phyloP scores from a whole-genome alignment of 2,888 invertebrate genomes.

The Sussaba pulchella region DNA sequence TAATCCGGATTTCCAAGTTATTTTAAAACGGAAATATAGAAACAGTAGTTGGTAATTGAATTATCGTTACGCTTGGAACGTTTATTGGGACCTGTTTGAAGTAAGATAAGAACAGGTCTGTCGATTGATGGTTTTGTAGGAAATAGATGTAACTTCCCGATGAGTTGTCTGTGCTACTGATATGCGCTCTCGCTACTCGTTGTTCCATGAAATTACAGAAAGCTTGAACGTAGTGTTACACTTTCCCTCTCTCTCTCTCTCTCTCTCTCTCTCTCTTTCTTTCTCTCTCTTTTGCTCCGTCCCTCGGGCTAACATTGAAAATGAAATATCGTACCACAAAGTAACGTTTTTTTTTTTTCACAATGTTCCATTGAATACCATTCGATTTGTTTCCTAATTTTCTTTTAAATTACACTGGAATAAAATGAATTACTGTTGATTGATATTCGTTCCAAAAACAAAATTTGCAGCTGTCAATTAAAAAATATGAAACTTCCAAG shows the following conservation, averaged over 20 bases:
- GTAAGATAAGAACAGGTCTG: neutral
- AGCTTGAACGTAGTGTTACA: slow-evolving; percentile 51
- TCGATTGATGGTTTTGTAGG: neutral
- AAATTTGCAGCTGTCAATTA: too few relatives aligned
- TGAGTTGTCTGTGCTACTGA: slow-evolving; percentile 15
- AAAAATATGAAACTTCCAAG: too few relatives aligned
- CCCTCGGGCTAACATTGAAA: too few relatives aligned
- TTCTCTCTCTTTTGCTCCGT: too few relatives aligned
- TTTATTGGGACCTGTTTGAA: neutral
- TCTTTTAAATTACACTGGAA: neutral
- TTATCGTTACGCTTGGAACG: neutral
- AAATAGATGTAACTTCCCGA: slow-evolving; percentile 9
- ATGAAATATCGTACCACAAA: slow-evolving; percentile 27
- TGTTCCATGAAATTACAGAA: slow-evolving; percentile 65
- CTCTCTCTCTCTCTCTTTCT: slow-evolving; percentile 32
- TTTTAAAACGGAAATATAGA: too few relatives aligned
- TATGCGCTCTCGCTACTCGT: slow-evolving; percentile 50
- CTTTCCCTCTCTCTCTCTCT: slow-evolving; percentile 29
- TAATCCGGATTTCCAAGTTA: too few relatives aligned
- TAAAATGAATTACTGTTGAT: too few relatives aligned
- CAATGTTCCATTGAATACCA: neutral
- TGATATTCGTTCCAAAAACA: too few relatives aligned
- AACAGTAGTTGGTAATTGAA: neutral
- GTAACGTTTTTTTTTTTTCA: neutral
- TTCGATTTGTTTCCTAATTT: neutral